These are phyloP conservation scores for Potamilus streckersoni DNA, from an alignment of 1,140 invertebrate species.

Conservation along the genomic window DNA sequence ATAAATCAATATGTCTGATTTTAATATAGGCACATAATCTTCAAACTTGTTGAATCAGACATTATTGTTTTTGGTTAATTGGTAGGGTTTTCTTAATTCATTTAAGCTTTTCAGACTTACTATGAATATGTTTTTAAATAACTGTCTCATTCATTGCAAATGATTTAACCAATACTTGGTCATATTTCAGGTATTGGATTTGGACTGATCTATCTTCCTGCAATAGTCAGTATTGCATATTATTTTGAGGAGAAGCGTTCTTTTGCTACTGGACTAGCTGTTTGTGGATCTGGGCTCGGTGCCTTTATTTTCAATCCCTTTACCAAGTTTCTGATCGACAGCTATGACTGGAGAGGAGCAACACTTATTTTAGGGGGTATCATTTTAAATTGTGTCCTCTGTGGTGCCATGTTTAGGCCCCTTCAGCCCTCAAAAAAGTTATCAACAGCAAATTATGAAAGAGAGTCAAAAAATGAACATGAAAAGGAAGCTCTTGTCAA, in stretches of 20 bases:
- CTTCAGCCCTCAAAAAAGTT: slow-evolving; percentile 61
- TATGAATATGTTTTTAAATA: too few relatives aligned
- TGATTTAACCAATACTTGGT: too few relatives aligned
- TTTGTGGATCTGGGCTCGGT: slow-evolving; percentile 63
- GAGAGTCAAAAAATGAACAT: too few relatives aligned
- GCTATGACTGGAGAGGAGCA: slow-evolving; percentile 67
- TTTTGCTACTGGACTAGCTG: slow-evolving; percentile 88
- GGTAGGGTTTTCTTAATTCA: too few relatives aligned
- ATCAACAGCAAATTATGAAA: too few relatives aligned
- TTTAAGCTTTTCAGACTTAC: too few relatives aligned
- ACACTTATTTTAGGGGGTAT: slow-evolving; percentile 85
- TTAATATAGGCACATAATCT: too few relatives aligned
- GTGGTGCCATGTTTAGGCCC: slow-evolving; percentile 84
- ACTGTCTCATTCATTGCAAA: too few relatives aligned
- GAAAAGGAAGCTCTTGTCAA: too few relatives aligned
- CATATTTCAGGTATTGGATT: slow-evolving; percentile 81
- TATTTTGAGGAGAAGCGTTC: slow-evolving; percentile 93
- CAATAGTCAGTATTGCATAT: slow-evolving; percentile 92
- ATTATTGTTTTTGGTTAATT: too few relatives aligned
- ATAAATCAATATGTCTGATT: too few relatives aligned
- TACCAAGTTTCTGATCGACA: slow-evolving; percentile 52
- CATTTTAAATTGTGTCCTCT: slow-evolving; percentile 81
- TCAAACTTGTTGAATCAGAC: too few relatives aligned
- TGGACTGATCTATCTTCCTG: slow-evolving; percentile 90
- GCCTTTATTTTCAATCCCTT: slow-evolving; percentile 63